phyloP scores from a whole-genome alignment of 2,113 vertebrate species.

The Meleagris gallopavo region DNA sequence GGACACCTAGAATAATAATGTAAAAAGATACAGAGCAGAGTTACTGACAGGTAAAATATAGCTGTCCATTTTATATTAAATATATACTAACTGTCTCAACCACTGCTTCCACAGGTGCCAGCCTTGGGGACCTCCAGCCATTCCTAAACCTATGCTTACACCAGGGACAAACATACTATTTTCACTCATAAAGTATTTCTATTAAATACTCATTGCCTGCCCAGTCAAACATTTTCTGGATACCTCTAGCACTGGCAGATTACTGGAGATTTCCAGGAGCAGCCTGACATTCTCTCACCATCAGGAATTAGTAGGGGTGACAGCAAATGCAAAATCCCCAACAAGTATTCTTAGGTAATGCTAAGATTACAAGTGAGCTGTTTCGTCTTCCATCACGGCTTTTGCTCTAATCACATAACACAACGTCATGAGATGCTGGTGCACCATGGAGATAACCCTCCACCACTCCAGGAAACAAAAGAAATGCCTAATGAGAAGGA shows the following conservation, averaged over 20 bases:
- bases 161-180: not conserved
- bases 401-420: not conserved
- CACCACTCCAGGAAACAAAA: not conserved
- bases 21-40: constrained; percentile 48
- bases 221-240: not conserved
- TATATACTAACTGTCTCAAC: not conserved
- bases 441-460: not conserved
- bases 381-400: not conserved
- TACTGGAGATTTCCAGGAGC: constrained; percentile 2
- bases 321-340: not conserved
- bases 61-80: not conserved
- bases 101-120: constrained; percentile 11
- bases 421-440: not conserved
- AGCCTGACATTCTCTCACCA: not conserved
- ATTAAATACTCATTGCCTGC: not conserved
- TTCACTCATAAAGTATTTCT: not conserved
- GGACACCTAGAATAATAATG: constrained; percentile 88
- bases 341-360: not conserved
- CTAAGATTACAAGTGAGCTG: fast-evolving
- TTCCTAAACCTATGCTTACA: not conserved
- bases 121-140: not conserved
- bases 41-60: not conserved
- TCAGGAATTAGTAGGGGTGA: not conserved
- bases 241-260: not conserved
- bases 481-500: not conserved